These are phyloP conservation scores for Scleropages formosus DNA, from an alignment of 2,797 vertebrate species.

Conservation along the genomic window DNA sequence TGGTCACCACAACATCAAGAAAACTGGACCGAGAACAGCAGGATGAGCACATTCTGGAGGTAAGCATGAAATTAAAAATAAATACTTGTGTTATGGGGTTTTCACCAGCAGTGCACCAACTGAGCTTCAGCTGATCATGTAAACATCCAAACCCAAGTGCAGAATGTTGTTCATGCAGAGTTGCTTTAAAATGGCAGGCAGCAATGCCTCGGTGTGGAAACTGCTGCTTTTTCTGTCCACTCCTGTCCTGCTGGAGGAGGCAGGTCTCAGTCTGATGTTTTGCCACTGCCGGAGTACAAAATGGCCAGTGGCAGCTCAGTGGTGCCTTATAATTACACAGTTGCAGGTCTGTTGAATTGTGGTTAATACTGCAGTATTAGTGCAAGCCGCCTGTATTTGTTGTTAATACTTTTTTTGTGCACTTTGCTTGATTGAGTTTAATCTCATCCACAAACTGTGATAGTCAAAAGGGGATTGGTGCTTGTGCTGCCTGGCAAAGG, in stretches of 20 bases:
- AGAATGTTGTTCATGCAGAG: too few species aligned
- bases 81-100: not conserved
- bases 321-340: conserved; percentile 52
- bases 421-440: conserved; percentile 6
- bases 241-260: too few species aligned
- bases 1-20: conserved; percentile 91
- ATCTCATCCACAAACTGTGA: not conserved
- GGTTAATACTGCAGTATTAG: conserved; percentile 39
- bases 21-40: conserved; percentile 94
- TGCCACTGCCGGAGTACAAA: too few species aligned
- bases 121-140: too few species aligned
- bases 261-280: too few species aligned
- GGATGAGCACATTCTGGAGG: conserved; percentile 92
- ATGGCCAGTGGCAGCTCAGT: too few species aligned
- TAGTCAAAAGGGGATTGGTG: not conserved
- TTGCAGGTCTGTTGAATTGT: conserved; percentile 48
- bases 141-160: too few species aligned
- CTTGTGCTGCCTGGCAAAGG: not conserved
- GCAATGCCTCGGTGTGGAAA: too few species aligned
- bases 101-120: not conserved
- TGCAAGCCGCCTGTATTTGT: not conserved
- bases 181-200: too few species aligned
- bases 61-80: conserved; percentile 53
- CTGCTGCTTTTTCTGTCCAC: too few species aligned
- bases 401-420: not conserved